Conservation (phyloP, 2,888 invertebrate species). For the Eucera pruinosa region DNA sequence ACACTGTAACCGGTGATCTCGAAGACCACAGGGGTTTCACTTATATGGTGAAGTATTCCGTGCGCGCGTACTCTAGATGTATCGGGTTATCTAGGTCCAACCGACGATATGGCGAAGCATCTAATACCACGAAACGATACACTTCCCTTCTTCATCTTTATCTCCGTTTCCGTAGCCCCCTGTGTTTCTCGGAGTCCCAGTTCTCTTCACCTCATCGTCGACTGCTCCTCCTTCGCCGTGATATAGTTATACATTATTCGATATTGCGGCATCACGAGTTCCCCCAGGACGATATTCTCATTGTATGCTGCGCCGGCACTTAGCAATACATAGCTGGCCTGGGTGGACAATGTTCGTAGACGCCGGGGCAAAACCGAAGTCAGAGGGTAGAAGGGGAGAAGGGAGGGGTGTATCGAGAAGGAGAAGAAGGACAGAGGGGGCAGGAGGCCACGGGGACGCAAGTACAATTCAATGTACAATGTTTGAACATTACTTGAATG, state of each 20-base stretch:
- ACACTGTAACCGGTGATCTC: constrained; percentile 58
- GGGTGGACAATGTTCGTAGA: constrained; percentile 59
- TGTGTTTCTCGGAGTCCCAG: constrained; percentile 1
- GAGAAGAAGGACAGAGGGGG: constrained; percentile 42
- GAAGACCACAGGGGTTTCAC: constrained; percentile 71
- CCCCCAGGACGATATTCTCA: constrained; percentile 77
- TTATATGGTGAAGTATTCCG: constrained; percentile 78
- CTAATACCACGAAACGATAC: constrained; percentile 59
- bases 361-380: constrained; percentile 56
- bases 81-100: constrained; percentile 73
- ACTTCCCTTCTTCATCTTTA: constrained; percentile 45
- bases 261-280: constrained; percentile 81
- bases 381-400: constrained; percentile 18
- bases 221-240: constrained; percentile 42
- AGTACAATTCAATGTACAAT: constrained; percentile 80
- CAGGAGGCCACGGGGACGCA: constrained; percentile 65
- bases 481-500: constrained; percentile 82
- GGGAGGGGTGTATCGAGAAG: constrained; percentile 27
- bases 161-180: constrained; percentile 19
- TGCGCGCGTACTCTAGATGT: constrained; percentile 72
- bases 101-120: constrained; percentile 61
- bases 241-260: constrained; percentile 81
- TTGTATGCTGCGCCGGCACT: constrained; percentile 73
- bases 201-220: constrained; percentile 1
- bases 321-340: constrained; percentile 46